phyloP scores from a whole-genome alignment of 2,113 vertebrate species.

The Plotosus lineatus region DNA sequence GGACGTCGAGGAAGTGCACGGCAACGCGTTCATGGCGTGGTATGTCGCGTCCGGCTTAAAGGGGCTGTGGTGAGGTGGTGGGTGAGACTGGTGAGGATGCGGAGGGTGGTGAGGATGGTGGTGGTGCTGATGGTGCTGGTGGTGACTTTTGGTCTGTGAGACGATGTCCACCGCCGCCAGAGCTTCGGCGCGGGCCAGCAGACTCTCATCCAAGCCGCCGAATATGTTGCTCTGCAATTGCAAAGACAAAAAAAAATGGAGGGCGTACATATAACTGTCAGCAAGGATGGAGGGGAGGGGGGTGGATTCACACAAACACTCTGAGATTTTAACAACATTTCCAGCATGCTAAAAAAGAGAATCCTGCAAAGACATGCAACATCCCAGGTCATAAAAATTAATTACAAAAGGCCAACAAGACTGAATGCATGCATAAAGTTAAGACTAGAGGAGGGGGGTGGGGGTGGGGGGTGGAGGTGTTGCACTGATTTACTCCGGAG shows the following conservation, averaged over 20 bases:
- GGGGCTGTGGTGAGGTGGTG: slow-evolving; percentile 95
- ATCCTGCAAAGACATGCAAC: slow-evolving; percentile 79
- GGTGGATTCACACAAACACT: slow-evolving; percentile 74
- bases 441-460: slow-evolving; percentile 72
- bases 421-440: slow-evolving; percentile 84
- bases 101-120: slow-evolving; percentile 80
- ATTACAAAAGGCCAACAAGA: slow-evolving; percentile 81
- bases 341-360: slow-evolving; percentile 78
- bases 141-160: slow-evolving; percentile 96
- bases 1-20: slow-evolving; percentile 78
- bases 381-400: slow-evolving; percentile 97
- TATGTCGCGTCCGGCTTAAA: slow-evolving; percentile 99
- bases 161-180: slow-evolving; percentile 99
- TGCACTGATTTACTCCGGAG: slow-evolving; percentile 89
- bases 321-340: slow-evolving; percentile 83
- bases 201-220: slow-evolving; percentile 99
- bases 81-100: slow-evolving; percentile 57
- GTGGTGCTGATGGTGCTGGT: slow-evolving; percentile 74
- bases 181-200: slow-evolving; percentile 99
- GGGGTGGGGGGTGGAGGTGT: slow-evolving; percentile 78
- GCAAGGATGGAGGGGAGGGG: slow-evolving; percentile 71
- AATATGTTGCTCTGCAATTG: slow-evolving; percentile 99
- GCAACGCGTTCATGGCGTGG: slow-evolving; percentile 98
- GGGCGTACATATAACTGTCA: slow-evolving; percentile 98
- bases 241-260: slow-evolving; percentile 85